Base-by-base conservation (phyloP, 2,797 vertebrate species). In the Euphonia xanthogaster region DNA sequence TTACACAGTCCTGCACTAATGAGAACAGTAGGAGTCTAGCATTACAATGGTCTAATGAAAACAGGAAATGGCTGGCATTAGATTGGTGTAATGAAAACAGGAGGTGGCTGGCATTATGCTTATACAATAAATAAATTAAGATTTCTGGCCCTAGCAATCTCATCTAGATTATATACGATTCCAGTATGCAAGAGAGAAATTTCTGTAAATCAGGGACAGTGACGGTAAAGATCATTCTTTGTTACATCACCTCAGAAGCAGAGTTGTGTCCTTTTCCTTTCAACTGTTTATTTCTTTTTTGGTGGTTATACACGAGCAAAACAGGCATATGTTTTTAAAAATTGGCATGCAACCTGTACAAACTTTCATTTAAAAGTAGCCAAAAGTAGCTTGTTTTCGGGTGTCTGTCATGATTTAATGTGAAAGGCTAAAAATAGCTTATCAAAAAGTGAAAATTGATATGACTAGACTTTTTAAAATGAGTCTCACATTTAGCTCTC, bases 21-120 rank as follows among this genome's bases (percentile, higher is more conserved):
- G 97, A 98, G 98, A 98, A 98, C 98, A 98, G 98, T 98, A 95
- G 98, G 98, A 98, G 94, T 57, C 97, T 96, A 96, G 92, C 95
- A 97, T 97, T 97, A 98, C 98, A 98, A 98, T 98, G 96, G 98
- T 97, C 97, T 98, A 98, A 98, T 98, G 98, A 97, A 98, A 98
- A 98, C 97, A 98, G 98, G 98, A 98, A 98, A 98, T 98, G 96
- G 97, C 96, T 98, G 98, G 96, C 96, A 98, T 97, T 98, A 98
- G 96, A 96, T 61, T 98, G 97, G 97, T 96, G 90, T 98, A 98
- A 98, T 98, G 98, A 98, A 98, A 98, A 97, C 98, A 98, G 98
- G 97, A 98, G 98, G 98, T 97, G 97, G 97, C 68, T 98, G 96
- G 81, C 93, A 96, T 97, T 98, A 96, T 70, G 79, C 83, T 96